A percentile compares a stretch with the other conserved stretches of the same genome.
phyloP scores from a whole-genome alignment of 2,888 invertebrate genomes.

The Drosophila subsilvestris region DNA sequence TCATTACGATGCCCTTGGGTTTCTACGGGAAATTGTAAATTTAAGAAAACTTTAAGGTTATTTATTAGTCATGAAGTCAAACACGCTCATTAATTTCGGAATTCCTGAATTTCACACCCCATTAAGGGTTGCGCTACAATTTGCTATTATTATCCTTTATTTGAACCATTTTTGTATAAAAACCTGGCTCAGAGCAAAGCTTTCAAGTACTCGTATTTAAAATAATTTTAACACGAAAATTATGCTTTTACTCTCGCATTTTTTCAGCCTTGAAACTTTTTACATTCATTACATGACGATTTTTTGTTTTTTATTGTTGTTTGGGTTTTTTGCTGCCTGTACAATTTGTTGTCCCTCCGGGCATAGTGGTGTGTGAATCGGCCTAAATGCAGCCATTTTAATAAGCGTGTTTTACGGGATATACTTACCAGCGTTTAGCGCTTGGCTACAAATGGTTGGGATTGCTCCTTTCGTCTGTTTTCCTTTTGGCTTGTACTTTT shows the following conservation, averaged over 20 bases:
- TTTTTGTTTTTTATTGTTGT: conserved; percentile 7
- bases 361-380: conserved; percentile 13
- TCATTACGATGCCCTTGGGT: neutral
- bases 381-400: conserved; percentile 31
- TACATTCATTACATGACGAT: conserved; percentile 25
- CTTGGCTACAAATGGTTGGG: conserved; percentile 40
- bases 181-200: neutral
- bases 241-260: neutral
- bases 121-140: no score
- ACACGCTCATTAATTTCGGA: no score
- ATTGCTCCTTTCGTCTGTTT: conserved; percentile 28
- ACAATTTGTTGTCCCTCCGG: conserved; percentile 35
- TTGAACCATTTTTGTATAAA: neutral
- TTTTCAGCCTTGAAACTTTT: conserved; percentile 9
- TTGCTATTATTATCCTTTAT: neutral
- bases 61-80: no score
- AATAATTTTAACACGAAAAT: conserved; percentile 1
- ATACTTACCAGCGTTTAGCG: conserved; percentile 34
- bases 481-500: conserved; percentile 14
- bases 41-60: neutral
- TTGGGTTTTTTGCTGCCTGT: conserved; percentile 14
- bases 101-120: no score
- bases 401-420: conserved; percentile 37
- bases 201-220: neutral
- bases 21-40: neutral